phyloP scores from a whole-genome alignment of 2,888 invertebrate genomes.

The Harpalus rubripes region DNA sequence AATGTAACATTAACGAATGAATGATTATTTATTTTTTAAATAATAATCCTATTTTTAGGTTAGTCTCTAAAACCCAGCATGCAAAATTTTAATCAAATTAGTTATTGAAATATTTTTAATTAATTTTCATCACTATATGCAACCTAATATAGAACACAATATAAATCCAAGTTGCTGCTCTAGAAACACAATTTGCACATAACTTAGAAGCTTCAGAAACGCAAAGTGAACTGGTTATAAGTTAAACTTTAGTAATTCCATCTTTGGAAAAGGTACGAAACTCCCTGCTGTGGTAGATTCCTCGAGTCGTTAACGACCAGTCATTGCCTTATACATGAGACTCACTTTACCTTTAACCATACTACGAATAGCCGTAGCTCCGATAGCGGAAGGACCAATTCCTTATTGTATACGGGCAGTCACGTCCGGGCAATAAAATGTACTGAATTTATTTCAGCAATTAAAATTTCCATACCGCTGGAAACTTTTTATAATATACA shows the following conservation, averaged over 20 bases:
- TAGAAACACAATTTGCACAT: constrained; percentile 4
- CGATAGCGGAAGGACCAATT: neutral
- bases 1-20: too few relatives aligned
- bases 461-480: constrained; percentile 56
- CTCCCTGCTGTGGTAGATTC: neutral
- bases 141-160: neutral
- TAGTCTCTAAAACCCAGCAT: too few relatives aligned
- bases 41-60: too few relatives aligned
- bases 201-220: constrained; percentile 11
- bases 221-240: constrained; percentile 28
- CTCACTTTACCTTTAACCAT: neutral
- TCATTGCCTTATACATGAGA: neutral
- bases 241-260: constrained; percentile 23
- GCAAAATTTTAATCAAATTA: too few relatives aligned
- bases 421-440: constrained; percentile 54
- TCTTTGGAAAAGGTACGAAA: neutral
- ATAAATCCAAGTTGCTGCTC: neutral
- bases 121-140: too few relatives aligned
- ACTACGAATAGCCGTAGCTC: neutral
- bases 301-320: neutral
- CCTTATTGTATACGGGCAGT: constrained; percentile 20
- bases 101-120: too few relatives aligned
- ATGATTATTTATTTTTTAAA: too few relatives aligned
- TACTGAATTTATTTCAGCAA: constrained; percentile 60
- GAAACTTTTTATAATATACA: constrained; percentile 61